Base-by-base conservation (phyloP, 2,113 vertebrate species). In the Phyllopteryx taeniolatus region DNA sequence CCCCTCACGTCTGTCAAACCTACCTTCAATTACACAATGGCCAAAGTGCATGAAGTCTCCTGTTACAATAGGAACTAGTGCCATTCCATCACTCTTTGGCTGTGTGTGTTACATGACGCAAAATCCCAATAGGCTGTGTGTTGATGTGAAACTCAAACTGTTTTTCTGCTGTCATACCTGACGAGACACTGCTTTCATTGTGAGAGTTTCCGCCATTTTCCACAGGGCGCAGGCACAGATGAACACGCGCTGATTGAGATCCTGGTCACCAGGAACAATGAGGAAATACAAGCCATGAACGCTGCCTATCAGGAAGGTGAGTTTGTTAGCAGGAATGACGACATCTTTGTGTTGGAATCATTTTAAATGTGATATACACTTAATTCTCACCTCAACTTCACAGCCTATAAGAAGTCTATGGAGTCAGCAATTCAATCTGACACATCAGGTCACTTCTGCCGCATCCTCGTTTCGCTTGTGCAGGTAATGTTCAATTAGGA, bases 241-340 rank as follows among this genome's bases (percentile, higher is more conserved):
- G 98, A 99, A 82, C 94, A 95, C 0, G 65, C 94, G 72, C 92
- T 99, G 68, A 97, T 98, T 0, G 98, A 99, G 91, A 98, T 98
- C 84, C 88, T 99, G 81, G 94, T 94, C 67, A 96, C 96, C 0
- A 91, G 96, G 81, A 95, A 87, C 91, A 98, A 99, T 33, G 87
- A 88, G 17, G 93, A 98, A 85, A 97, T 99, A 63, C 82, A 63
- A 0, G 95, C 93, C 67, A 97, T 99, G 93, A 95, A 94, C 0
- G 80, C 89, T 64, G 96, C 95, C 0, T 99, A 96, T 66, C 79
- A 89, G 78, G 72, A 81, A 27, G 94, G 94, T 96, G 78, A 92
- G 91, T 72, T 65, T 57, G 6, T 51, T 1, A 8, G 2, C 17
- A 17, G 2, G 15, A 20, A 2, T 2, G 5, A 0, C 13, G 22